Conservation (phyloP, 35 echinoderm and acorn worm genomes). For the Acanthaster planci region DNA sequence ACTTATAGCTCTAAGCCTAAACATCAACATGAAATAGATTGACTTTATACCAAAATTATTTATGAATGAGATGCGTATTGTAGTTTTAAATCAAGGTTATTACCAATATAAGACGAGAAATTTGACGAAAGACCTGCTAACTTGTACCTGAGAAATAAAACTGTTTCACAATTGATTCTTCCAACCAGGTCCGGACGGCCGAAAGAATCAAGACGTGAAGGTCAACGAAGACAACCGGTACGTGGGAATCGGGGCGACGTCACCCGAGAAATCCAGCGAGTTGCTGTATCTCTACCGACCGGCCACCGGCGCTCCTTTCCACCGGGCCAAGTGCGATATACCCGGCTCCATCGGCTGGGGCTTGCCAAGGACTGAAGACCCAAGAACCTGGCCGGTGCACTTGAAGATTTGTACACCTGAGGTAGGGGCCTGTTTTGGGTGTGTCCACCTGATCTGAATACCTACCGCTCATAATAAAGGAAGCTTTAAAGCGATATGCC, state of each 20-base stretch:
- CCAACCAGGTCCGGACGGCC: slow-evolving; percentile 59
- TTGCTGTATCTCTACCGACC: slow-evolving; percentile 56
- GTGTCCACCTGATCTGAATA: background rate
- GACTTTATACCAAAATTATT: too few relatives aligned
- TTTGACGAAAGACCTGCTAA: too few relatives aligned
- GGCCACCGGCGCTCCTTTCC: slow-evolving; percentile 40
- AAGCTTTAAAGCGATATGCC: background rate
- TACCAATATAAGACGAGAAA: too few relatives aligned
- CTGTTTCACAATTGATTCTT: background rate
- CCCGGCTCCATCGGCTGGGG: slow-evolving; percentile 82
- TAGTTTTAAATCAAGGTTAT: too few relatives aligned
- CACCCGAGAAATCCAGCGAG: slow-evolving; percentile 55
- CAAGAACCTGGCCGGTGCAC: slow-evolving; percentile 72
- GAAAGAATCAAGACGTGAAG: slow-evolving; percentile 51
- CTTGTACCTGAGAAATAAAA: too few relatives aligned
- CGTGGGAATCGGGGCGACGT: slow-evolving; percentile 42
- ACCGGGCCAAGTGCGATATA: slow-evolving; percentile 21
- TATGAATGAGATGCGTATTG: too few relatives aligned
- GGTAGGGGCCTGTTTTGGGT: background rate
- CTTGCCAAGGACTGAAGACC: slow-evolving; percentile 59
- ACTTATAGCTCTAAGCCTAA: too few relatives aligned
- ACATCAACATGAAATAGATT: too few relatives aligned
- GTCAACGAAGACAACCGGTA: slow-evolving; percentile 24
- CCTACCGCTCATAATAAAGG: background rate
- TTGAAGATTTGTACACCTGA: slow-evolving; percentile 42